Base-by-base conservation (phyloP, 1,140 invertebrate genomes). In the Meteorus sp. region DNA sequence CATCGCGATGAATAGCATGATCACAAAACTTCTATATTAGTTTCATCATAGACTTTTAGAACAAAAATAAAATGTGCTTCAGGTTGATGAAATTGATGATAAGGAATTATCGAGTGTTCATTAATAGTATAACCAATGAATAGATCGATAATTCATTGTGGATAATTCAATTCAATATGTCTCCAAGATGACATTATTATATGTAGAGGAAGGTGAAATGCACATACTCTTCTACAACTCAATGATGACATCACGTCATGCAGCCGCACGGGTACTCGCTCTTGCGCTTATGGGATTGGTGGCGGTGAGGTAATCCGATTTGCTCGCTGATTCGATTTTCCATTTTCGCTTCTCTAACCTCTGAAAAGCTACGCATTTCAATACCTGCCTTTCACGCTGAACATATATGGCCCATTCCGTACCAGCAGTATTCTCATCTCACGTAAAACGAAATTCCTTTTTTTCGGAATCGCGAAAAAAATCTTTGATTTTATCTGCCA, bases 291-390 rank as follows among this genome's bases (percentile, higher is more conserved):
- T 65, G 59, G 61, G 67, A 61, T 68, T 65, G 64, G 62, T 62
- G 48, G 56, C 41, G 61, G 59, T 65, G 55, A 56, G 59, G 68
- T 74, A 72, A 72, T 74, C 70, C 67, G 70, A 74, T 74, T 72
- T 74, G 63, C 57, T 56, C 62, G 62, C 58, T 74, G 72, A 72
- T 74, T 74, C 72, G 67, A 72, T 74, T 74, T 70, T 70, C 71
- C 72, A 72, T 73, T 73, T 71, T 73, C 69, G 69, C 70, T 64
- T 58, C 60, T 62, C 62, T 64, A 66, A 68, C 66, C 53, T 60
- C 56, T 43, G 53, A 56, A 66, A 64, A 67, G 61, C 65, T 66
- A 64, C 62, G 62, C 63, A 67, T 69, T 67, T 68, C 48, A 58
- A 60, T 63, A 44, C 56, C 52, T 55, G 13, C 45, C 1, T 33